Base-by-base conservation (phyloP, 2,888 invertebrate species). In the Saturnia pavonia region DNA sequence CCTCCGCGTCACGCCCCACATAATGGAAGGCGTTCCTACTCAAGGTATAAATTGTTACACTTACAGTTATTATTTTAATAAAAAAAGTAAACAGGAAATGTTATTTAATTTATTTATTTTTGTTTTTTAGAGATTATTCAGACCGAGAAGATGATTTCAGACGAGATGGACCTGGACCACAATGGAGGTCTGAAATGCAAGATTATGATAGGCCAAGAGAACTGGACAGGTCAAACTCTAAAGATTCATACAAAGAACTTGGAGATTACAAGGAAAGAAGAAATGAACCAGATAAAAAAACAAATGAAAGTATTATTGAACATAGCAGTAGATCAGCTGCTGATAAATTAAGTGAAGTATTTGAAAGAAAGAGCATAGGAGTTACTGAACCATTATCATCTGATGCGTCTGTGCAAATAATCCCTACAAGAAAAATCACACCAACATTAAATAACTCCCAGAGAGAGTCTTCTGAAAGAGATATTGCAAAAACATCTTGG, bases 141-240 rank as follows among this genome's bases (percentile, higher is more conserved):
- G 93, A 93, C 73, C 90, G 93, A 63, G 93, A 94, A 81, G 93
- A 94, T 82, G 93, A 92, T 73, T 88, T 91, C 70, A 86, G 91
- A 80, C 86, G 92, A 79, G 92, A 94, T 70, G 88, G 87, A 71
- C 80, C 89, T 74, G 92, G 91, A 22, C 92, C 90, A 70, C 93
- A 92, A 72, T 94, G 93, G 93, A 87, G 93, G 70, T 91, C 92
- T 70, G 93, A 94, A 84, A 94, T 93, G 93, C 93, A 93, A 80
- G 93, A 94, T 79, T 92, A 92, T 77, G 93, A 94, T 72, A 87
- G 91, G 78, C 80, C 90, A 8, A 84, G 92, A 57, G 93, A 94
- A 68, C 80, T 93, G 72, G 94, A 94, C 72, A 86, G 94, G 75
- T 91, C 95, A 2, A 93, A 90, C 76, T 90, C 94, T 14, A 90